Evolutionary conservation across 2,797 vertebrate species (phyloP), one percentile per base, ranked within the genome.

Genomic region (Chelidonichthys spinosus): DNA sequence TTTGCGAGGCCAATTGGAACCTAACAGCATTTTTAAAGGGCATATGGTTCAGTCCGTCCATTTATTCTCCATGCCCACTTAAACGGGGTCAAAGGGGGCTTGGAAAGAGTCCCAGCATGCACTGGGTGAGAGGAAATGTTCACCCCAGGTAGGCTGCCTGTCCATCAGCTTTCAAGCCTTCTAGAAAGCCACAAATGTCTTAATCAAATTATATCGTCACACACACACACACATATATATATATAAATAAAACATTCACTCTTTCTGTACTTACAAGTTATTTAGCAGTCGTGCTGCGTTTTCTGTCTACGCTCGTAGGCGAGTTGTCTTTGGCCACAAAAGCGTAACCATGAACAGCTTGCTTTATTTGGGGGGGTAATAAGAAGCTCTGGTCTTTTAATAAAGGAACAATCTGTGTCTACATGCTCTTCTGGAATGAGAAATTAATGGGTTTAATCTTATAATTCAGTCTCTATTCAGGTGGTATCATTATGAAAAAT

Each of bases 1-100:
- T 68, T 58, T 55, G 9, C 59, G 11, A n/a, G 1, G 53, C 40
- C 47, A n/a, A 55, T n/a, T 72, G 39, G 42, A 78, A 69, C 69
- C 69, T 69, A 73, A 74, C 58, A 49, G 33, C 17, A 80, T 79
- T 76, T 78, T 74, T 35, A 56, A 66, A 72, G 49, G 50, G 25
- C 69, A 70, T 5, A 42, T 8, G 37, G 60, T 53, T 84, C 25
- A 46, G 68, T 69, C 44, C 59, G 55, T 62, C 35, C 36, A 76
- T 73, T 73, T 79, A 64, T 70, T 84, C 49, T 55, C 54, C 36
- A 47, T 64, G 15, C 32, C 15, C 55, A 69, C 46, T 78, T 53
- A 80, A 60, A 46, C 25, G 6, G 60, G 4, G 11, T 76, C 50
- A 54, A 37, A 37, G 9, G 32, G 35, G 46, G 47, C 58, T 53